Percentiles rank a stretch among this genome's conserved stretches.
These are phyloP conservation scores for Rhynchopsitta pachyrhyncha DNA, from an alignment of 2,113 vertebrate species.

Conservation along the genomic window DNA sequence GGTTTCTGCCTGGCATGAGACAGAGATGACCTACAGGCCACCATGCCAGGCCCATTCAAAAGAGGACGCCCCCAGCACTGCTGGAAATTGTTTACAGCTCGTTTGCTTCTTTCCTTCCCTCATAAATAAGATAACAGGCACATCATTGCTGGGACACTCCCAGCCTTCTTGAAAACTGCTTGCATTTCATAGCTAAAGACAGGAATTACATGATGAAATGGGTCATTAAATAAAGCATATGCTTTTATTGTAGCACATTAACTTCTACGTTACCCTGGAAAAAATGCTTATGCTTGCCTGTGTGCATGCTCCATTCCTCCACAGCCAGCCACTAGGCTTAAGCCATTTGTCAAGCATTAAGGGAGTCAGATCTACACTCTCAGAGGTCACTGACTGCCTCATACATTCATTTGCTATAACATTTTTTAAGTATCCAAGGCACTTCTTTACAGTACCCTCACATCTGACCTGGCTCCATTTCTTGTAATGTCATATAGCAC, in stretches of 20 bases:
- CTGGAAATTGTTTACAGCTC: not conserved
- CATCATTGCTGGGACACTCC: not conserved
- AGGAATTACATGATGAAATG: constrained; percentile 28
- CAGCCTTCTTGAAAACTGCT: not conserved
- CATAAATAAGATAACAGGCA: not conserved
- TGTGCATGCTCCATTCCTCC: constrained; percentile 11
- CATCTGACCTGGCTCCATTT: not conserved
- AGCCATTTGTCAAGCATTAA: constrained; percentile 18
- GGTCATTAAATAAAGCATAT: constrained; percentile 57
- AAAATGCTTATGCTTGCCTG: not conserved
- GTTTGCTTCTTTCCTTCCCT: not conserved
- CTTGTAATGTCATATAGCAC: not conserved
- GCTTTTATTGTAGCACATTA: constrained; percentile 63
- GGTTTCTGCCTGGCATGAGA: not conserved
- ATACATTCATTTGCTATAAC: constrained; percentile 6
- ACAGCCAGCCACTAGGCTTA: not conserved
- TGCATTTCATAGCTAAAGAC: constrained; percentile 6
- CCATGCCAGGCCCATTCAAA: not conserved
- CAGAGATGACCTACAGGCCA: too few species aligned
- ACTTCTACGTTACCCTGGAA: constrained; percentile 46
- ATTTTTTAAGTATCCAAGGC: not conserved
- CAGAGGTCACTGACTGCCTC: constrained; percentile 23
- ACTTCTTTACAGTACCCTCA: not conserved
- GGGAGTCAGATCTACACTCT: not conserved
- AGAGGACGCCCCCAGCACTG: not conserved